These are phyloP conservation scores for Scaptomyza parva DNA, from an alignment of 2,888 invertebrate species.

Conservation along the genomic window DNA sequence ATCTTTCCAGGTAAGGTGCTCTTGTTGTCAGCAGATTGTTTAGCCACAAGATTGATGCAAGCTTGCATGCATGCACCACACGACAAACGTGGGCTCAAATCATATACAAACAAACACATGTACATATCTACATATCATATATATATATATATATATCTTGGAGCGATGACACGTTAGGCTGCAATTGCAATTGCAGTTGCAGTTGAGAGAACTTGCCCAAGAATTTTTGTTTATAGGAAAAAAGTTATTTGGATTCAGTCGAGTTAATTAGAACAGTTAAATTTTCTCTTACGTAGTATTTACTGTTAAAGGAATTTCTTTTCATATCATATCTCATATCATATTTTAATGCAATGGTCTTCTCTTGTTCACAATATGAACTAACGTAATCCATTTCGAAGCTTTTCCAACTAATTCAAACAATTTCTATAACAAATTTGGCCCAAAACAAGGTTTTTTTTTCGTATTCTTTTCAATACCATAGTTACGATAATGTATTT, in stretches of 20 bases:
- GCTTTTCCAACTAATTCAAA: too few species aligned
- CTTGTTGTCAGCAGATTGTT: conserved; percentile 53
- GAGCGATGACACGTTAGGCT: conserved; percentile 51
- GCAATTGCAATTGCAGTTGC: conserved; percentile 14
- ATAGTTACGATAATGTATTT: neutral
- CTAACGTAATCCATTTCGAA: too few species aligned
- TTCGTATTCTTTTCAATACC: too few species aligned
- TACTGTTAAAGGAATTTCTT: neutral
- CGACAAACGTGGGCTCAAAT: conserved; percentile 50
- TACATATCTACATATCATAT: neutral
- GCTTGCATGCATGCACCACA: neutral
- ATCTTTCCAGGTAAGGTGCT: conserved; percentile 57
- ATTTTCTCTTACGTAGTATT: neutral
- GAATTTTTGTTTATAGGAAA: neutral
- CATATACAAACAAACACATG: neutral
- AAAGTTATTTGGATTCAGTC: neutral
- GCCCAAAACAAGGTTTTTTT: neutral
- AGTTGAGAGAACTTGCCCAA: conserved; percentile 20
- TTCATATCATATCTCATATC: too few species aligned
- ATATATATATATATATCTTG: conserved; percentile 3
- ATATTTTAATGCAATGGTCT: too few species aligned
- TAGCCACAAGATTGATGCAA: conserved; percentile 63
- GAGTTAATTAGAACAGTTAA: neutral
- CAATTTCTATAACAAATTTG: too few species aligned
- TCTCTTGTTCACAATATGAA: too few species aligned